Evolutionary conservation across 92 coral and sea anemone species (phyloP), one percentile per base, ranked within the genome.

Genomic region (Epizoanthus rinbou): DNA sequence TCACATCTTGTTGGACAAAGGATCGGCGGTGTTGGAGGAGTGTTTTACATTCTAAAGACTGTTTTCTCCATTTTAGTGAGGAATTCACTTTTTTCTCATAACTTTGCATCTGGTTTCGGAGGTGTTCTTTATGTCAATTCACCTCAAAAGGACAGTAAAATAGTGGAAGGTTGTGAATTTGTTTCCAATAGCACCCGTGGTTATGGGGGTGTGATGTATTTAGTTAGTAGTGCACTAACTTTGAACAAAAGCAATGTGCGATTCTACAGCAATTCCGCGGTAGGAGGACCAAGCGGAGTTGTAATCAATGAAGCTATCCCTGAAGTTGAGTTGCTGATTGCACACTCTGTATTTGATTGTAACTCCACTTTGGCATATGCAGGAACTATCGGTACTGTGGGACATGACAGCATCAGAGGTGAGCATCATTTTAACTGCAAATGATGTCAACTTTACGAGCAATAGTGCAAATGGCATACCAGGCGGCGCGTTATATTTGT

Each of bases 181-280:
- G 47, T 21, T 10, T 37, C 83, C 13, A 85, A 67, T 66, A 47
- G 58, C 7, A 85, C 84, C 10, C 23, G 3, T 5, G 79, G 84
- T 18, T 58, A 71, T 4, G 84, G 88, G 33, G 84, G 84, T 10
- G 88, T 63, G 24, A 65, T 85, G n/a, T 50, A 17, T n/a, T 58
- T 79, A 8, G 7, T 5, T 0, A 9, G 54, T 3, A 45, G 33
- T 14, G 23, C 17, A 24, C 37, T 35, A 17, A 35, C 50, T 41
- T 54, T 86, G n/a, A 13, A 47, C 54, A 57, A 80, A 24, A 56
- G 59, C 43, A 25, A 60, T 50, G 89, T 58, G 18, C 35, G 57
- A 37, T 79, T 86, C 35, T 37, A 45, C 7, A 57, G 80, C 19
- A 76, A 70, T 62, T 63, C 52, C 35, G 39, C 87, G 1, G 28